phyloP scores from a whole-genome alignment of 2,888 invertebrate species.

The Drosophila mimica region DNA sequence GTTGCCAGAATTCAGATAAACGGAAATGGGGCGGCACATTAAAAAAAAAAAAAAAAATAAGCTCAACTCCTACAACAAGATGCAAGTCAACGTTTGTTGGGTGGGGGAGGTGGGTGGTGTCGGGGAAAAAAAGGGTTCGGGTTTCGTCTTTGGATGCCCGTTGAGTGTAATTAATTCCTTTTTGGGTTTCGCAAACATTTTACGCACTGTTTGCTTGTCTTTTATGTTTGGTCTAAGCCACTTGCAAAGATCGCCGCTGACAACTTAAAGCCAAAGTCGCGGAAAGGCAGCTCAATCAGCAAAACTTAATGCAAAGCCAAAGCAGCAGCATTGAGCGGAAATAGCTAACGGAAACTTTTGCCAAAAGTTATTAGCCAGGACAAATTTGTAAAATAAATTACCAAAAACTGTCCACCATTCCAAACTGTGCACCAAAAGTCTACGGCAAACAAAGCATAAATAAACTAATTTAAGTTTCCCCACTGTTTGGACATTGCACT shows the following conservation, averaged over 20 bases:
- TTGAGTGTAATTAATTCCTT: slow-evolving; percentile 80
- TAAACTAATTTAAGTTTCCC: slow-evolving; percentile 77
- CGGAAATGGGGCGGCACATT: slow-evolving; percentile 60
- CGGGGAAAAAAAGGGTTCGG: slow-evolving; percentile 36
- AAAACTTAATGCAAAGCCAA: slow-evolving; percentile 61
- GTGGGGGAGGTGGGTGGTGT: rapidly evolving
- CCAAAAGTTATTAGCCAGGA: slow-evolving; percentile 51
- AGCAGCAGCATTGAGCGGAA: slow-evolving; percentile 13
- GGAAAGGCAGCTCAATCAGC: slow-evolving; percentile 68
- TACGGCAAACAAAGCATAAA: slow-evolving; percentile 75
- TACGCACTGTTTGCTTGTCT: slow-evolving; percentile 79
- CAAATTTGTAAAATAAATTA: slow-evolving; percentile 67
- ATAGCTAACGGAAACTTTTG: slow-evolving; percentile 40
- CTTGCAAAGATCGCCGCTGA: slow-evolving; percentile 70
- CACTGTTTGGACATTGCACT: slow-evolving; percentile 32
- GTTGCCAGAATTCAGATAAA: slow-evolving; percentile 31
- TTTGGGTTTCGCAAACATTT: slow-evolving; percentile 77
- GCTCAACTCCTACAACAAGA: slow-evolving; percentile 15
- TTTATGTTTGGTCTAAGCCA: slow-evolving; percentile 73
- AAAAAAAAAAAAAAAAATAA: slow-evolving; percentile 17
- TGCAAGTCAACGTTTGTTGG: slow-evolving; percentile 29
- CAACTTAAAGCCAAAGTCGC: slow-evolving; percentile 72
- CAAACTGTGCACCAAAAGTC: slow-evolving; percentile 29
- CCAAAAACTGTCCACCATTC: slow-evolving; percentile 44
- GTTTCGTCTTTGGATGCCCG: slow-evolving; percentile 31